Evolutionary conservation across 2,888 invertebrate species (phyloP).

Genomic region (Acronicta leporina): DNA sequence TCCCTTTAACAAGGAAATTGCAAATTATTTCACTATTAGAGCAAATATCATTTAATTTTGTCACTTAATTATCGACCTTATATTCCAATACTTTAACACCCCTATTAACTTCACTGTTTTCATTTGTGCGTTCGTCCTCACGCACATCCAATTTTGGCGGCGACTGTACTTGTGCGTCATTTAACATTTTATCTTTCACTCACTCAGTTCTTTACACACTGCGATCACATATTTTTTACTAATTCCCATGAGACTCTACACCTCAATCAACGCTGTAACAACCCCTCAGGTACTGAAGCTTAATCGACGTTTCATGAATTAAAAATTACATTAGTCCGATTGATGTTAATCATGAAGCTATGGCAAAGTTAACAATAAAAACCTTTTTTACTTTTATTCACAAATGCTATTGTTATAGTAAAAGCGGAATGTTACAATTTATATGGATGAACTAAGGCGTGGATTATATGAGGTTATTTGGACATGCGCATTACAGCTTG

Average conservation of each 20-base stretch:
- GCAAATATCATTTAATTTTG: conserved; percentile 27
- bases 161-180: conserved; percentile 85
- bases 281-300: conserved; percentile 41
- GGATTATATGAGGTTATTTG: conserved; percentile 86
- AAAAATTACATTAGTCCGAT: conserved; percentile 31
- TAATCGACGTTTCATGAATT: conserved; percentile 46
- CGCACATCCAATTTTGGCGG: conserved; percentile 79
- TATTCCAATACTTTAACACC: conserved; percentile 78
- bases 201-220: conserved; percentile 68
- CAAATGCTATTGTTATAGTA: conserved; percentile 60
- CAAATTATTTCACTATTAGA: conserved; percentile 21
- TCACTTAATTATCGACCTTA: conserved; percentile 68
- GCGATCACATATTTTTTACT: conserved; percentile 68
- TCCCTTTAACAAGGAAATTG: conserved; percentile 71
- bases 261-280: conserved; percentile 40
- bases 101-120: conserved; percentile 71
- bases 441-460: conserved; percentile 80
- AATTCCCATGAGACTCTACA: conserved; percentile 37
- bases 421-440: conserved; percentile 69
- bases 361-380: conserved; percentile 45
- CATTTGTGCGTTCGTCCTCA: conserved; percentile 73
- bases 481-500: conserved; percentile 78
- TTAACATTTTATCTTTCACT: conserved; percentile 83
- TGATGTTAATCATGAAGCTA: conserved; percentile 26
- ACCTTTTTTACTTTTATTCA: conserved; percentile 62